These are phyloP conservation scores for Pasiphila rectangulata DNA, from an alignment of 2,888 invertebrate species.

Conservation along the genomic window DNA sequence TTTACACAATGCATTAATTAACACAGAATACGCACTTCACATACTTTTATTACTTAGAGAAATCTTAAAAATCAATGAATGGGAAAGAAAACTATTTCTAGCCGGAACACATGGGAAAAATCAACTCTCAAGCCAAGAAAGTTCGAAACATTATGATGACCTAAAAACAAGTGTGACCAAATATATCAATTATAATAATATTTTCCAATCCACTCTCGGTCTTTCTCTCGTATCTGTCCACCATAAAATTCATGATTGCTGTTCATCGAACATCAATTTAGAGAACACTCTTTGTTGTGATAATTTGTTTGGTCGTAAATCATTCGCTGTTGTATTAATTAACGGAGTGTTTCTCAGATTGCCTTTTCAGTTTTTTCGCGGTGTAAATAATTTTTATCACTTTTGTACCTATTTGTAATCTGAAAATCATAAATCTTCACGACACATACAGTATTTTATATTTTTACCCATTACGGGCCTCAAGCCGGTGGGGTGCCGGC, in stretches of 20 bases:
- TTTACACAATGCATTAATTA: too few relatives aligned
- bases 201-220: conserved; percentile 28
- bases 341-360: background rate
- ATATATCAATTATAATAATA: conserved; percentile 32
- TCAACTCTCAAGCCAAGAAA: background rate
- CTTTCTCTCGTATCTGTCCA: conserved; percentile 31
- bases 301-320: conserved; percentile 26
- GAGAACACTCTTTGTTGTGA: conserved; percentile 31
- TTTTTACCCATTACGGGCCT: too few relatives aligned
- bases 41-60: too few relatives aligned
- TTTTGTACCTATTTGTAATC: too few relatives aligned
- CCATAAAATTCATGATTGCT: conserved; percentile 33
- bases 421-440: too few relatives aligned
- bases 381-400: too few relatives aligned
- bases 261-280: conserved; percentile 36
- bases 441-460: too few relatives aligned
- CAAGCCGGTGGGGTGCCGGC: too few relatives aligned
- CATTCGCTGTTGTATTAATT: conserved; percentile 9
- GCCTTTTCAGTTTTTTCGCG: too few relatives aligned
- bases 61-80: too few relatives aligned
- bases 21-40: too few relatives aligned
- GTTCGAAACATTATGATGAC: background rate
- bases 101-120: background rate
- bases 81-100: background rate
- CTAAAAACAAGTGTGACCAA: background rate